phyloP scores from a whole-genome alignment of 2,797 vertebrate genomes.

The Chrysocyon brachyurus region DNA sequence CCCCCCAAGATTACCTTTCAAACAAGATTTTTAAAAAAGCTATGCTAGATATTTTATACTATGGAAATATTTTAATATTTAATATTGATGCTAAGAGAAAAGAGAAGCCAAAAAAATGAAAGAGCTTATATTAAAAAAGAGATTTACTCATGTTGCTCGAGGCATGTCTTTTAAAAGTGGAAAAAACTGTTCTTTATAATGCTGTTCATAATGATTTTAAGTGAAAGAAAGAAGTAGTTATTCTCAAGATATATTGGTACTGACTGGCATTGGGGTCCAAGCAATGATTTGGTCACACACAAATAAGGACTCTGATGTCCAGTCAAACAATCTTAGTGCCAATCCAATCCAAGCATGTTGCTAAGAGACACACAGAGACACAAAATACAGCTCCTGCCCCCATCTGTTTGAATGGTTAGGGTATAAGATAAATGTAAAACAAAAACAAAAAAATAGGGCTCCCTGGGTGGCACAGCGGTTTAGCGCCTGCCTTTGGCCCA shows the following conservation, averaged over 20 bases:
- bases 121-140: background rate
- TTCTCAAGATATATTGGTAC: background rate
- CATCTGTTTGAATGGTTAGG: background rate
- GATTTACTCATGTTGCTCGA: background rate
- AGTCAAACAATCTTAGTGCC: fast-evolving
- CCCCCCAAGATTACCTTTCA: background rate
- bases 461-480: too few species aligned
- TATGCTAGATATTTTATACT: background rate
- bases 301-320: background rate
- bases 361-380: background rate
- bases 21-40: background rate
- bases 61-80: background rate
- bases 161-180: conserved; percentile 21
- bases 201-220: background rate
- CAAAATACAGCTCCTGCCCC: background rate
- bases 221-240: background rate
- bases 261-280: background rate
- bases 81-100: background rate
- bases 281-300: background rate
- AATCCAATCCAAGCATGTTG: background rate
- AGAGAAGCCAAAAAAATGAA: conserved; percentile 10
- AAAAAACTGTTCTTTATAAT: background rate
- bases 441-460: background rate
- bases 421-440: background rate
- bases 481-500: too few species aligned